Conservation (phyloP, 2,888 invertebrate genomes). For the Sympetrum striolatum region DNA sequence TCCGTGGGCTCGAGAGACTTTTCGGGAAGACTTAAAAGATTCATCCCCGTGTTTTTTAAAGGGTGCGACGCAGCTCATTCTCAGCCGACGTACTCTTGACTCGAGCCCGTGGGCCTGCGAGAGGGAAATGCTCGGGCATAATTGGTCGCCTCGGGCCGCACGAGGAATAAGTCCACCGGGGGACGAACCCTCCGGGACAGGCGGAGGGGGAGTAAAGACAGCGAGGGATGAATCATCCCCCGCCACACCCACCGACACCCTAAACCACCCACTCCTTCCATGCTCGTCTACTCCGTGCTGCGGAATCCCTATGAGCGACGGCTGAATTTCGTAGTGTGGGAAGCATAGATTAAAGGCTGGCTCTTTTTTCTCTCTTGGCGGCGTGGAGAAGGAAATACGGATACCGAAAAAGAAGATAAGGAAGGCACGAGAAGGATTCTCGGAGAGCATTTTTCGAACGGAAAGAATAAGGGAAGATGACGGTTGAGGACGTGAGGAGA, state of each 20-base stretch:
- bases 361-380: neutral
- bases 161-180: neutral
- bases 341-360: slow-evolving; percentile 3
- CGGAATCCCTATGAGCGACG: slow-evolving; percentile 29
- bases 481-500: neutral
- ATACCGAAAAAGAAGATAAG: neutral
- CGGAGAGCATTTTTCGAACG: neutral
- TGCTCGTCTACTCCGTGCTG: neutral
- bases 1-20: neutral
- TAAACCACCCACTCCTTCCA: neutral
- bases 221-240: neutral
- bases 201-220: neutral
- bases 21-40: neutral
- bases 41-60: neutral
- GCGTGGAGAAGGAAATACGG: neutral
- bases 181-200: neutral
- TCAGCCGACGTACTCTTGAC: neutral
- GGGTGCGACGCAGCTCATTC: neutral
- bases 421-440: neutral
- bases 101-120: neutral
- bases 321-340: neutral
- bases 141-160: neutral
- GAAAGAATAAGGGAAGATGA: neutral
- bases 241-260: neutral
- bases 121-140: neutral